Evolutionary conservation across 2,888 invertebrate genomes (phyloP).

Genomic region (Brenthis ino): DNA sequence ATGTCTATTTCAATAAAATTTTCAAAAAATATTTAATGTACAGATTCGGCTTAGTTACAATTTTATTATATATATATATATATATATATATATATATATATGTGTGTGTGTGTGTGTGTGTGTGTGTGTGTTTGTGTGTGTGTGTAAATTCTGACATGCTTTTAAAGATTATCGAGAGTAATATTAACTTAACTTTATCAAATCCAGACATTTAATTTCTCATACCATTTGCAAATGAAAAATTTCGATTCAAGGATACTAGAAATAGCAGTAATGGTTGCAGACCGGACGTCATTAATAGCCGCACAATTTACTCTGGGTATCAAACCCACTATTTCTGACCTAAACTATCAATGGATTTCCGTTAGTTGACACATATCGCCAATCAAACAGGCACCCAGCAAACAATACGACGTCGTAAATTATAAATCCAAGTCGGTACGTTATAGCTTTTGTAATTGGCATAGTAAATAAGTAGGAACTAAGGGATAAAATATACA

Average conservation of each 20-base stretch:
- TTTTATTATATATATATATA: too few species aligned
- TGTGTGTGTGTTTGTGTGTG: too few species aligned
- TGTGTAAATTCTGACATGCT: too few species aligned
- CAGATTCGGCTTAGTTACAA: too few species aligned
- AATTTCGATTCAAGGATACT: conserved; percentile 37
- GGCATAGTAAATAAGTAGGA: conserved; percentile 14
- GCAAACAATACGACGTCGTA: conserved; percentile 79
- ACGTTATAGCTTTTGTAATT: conserved; percentile 23
- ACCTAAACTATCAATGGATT: conserved; percentile 81
- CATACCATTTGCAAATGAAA: neutral
- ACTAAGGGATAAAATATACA: conserved; percentile 15
- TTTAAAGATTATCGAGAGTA: too few species aligned
- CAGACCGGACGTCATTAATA: conserved; percentile 79
- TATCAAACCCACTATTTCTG: conserved; percentile 77
- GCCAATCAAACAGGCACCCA: conserved; percentile 73
- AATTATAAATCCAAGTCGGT: conserved; percentile 50
- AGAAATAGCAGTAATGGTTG: conserved; percentile 67
- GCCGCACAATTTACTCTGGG: conserved; percentile 75
- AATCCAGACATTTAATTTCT: neutral
- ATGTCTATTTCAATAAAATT: too few species aligned
- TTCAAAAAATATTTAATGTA: too few species aligned
- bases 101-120: too few species aligned
- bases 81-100: too few species aligned
- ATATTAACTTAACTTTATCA: too few species aligned
- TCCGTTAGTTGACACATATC: conserved; percentile 81